phyloP scores from a whole-genome alignment of 2,888 invertebrate species.

The Pherbina coryleti region DNA sequence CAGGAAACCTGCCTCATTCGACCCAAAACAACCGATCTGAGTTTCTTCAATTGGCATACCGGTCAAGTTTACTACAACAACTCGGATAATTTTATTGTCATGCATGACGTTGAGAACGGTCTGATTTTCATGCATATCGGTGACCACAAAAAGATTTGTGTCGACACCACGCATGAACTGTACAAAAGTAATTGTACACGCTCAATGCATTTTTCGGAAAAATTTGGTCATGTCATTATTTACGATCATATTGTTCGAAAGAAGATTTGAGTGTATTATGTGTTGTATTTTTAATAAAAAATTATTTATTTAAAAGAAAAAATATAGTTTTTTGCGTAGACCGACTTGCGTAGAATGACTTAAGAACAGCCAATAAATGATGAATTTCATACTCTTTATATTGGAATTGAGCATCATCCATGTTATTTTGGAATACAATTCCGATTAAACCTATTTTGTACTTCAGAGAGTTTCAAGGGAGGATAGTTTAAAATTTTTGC shows the following conservation, averaged over 20 bases:
- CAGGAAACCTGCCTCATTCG: constrained; percentile 74
- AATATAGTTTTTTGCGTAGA: too few species aligned
- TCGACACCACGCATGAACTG: constrained; percentile 74
- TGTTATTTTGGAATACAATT: too few species aligned
- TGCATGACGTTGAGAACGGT: constrained; percentile 80
- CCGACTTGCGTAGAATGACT: too few species aligned
- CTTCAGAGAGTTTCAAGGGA: too few species aligned
- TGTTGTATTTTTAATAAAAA: constrained; percentile 9
- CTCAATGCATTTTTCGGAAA: constrained; percentile 74
- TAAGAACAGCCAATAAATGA: too few species aligned
- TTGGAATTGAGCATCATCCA: too few species aligned
- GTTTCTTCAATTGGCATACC: constrained; percentile 81
- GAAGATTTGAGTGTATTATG: constrained; percentile 66
- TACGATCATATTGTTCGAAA: constrained; percentile 83
- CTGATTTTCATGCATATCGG: constrained; percentile 84
- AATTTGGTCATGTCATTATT: constrained; percentile 81
- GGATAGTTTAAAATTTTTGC: too few species aligned
- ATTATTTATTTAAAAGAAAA: background rate
- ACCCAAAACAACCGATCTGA: constrained; percentile 78
- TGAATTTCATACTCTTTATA: too few species aligned
- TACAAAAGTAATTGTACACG: constrained; percentile 80
- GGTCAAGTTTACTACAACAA: constrained; percentile 79
- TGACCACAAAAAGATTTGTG: constrained; percentile 82
- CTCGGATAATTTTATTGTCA: constrained; percentile 82
- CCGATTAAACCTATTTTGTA: too few species aligned